Base-by-base conservation (phyloP, 2,888 invertebrate genomes). In the Cephus nigrinus region DNA sequence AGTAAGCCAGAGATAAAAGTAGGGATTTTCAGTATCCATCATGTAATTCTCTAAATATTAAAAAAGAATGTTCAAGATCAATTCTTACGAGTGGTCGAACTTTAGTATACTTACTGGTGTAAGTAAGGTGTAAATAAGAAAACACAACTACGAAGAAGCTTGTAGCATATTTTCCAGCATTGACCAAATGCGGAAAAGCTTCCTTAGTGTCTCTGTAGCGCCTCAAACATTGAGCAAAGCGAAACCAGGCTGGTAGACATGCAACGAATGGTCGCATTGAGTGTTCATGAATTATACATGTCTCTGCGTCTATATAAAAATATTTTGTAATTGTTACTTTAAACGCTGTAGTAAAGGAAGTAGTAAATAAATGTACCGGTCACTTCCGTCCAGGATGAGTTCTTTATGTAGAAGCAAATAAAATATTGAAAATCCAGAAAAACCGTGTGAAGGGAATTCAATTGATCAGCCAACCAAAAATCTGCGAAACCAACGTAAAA, bases 381-480 rank as follows among this genome's bases (percentile, higher is more conserved):
- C 75, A 92, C 92, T 80, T 92, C 92, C 68, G 92, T 89, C 94
- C 94, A 94, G 77, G 93, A 92, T 68, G 93, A 93, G 87, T 94
- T 94, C 35, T 93, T 93, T 9, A 93, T 92, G 88, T 96, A 97
- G 90, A 96, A 96, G 89, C 97, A 97, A 78, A 95, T 91, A 78
- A 96, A 93, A 90, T 95, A 97, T 87, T 97, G 96, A 84, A 96
- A 94, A 90, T 97, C 97, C 80, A 96, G 92, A 82, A 97, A 93
- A 1, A 95, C 95, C 1, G 94, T 94, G 9, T 94, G 95, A 79
- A 97, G 93, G 87, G 96, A 96, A 89, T 96, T 97, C 71, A 97
- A 91, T 90, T 97, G 97, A 92, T 97, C 97, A 23, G 96, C 96
- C 86, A 97, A 94, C 96, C 96, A 97, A 92, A 97, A 97, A 92